These are phyloP conservation scores for Autographa pulchrina DNA, from an alignment of 2,888 invertebrate species.

Conservation along the genomic window DNA sequence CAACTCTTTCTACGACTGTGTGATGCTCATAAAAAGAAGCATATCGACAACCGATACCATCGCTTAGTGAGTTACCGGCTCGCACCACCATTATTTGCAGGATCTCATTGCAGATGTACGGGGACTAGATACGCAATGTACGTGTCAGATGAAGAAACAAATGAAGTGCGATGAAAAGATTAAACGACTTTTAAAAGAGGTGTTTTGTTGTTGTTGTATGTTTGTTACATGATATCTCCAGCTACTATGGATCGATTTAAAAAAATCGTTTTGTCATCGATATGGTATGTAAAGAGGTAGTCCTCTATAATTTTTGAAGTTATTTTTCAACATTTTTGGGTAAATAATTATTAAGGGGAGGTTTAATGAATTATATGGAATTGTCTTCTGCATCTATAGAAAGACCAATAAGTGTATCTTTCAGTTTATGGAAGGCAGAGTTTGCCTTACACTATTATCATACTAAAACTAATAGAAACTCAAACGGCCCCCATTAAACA, in stretches of 20 bases:
- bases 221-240: too few relatives aligned
- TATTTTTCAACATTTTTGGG: too few relatives aligned
- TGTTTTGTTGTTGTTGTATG: too few relatives aligned
- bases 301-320: too few relatives aligned
- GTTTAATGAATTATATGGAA: too few relatives aligned
- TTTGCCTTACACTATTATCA: background rate
- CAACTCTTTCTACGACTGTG: conserved; percentile 78
- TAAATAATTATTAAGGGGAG: too few relatives aligned
- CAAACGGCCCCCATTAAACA: conserved; percentile 12
- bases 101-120: conserved; percentile 63
- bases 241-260: too few relatives aligned
- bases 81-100: conserved; percentile 78
- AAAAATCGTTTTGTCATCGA: too few relatives aligned
- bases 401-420: background rate
- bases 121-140: conserved; percentile 61
- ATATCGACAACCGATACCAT: conserved; percentile 85
- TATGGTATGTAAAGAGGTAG: too few relatives aligned
- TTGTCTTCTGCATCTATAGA: too few relatives aligned
- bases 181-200: background rate
- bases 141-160: background rate
- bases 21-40: conserved; percentile 83
- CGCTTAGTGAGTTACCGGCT: conserved; percentile 84
- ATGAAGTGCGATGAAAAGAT: background rate
- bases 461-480: conserved; percentile 22
- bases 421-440: background rate